Base-by-base conservation (phyloP, 2,888 invertebrate genomes). In the Eupeodes latifasciatus region DNA sequence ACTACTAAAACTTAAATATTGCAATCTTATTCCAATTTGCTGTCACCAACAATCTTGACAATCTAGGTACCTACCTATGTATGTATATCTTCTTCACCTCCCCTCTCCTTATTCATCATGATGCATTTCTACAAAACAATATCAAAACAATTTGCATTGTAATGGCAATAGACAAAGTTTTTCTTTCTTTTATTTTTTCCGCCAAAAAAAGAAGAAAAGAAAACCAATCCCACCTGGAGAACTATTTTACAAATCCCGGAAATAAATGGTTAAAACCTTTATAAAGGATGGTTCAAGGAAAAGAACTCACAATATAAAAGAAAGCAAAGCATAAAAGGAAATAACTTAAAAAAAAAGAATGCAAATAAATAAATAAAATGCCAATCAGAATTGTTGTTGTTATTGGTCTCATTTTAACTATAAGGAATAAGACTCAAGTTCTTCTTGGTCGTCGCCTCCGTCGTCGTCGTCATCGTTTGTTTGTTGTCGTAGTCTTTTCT, bases 181-280 rank as follows among this genome's bases (percentile, higher is more conserved):
- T 49, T 49, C 16, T 19, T 72, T 74, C 19, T 19, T 44, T 36
- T 62, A 66, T 69, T 47, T 77, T 57, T 16, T 53, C 40, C 55
- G 1, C 69, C 7, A 44, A 47, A 47, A 16, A 16, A 44, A 36
- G 44, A 34, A 34, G 36, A 44, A 34, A 27, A 51, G 59, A 61
- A 19, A 74, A 61, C 40, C 53, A 27, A 76, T 59, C 59, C 53
- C 78, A 82, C 79, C 79, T 82, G 86, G 34, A 53, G 71, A 76
- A 75, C 77, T 72, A 40, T 19, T 51, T 49, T 12, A 27, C 47
- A 72, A 84, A 80, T 83, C 84, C 87, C 80, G 87, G 87, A 87
- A 87, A 81, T 84, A 87, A 87, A 81, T 87, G 81, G 87, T 84
- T 87, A 84, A 84, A 87, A 67, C 80, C 83, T 76, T 84, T 77